Evolutionary conservation across 2,888 invertebrate genomes (phyloP).

Genomic region (Entomobrya proxima): DNA sequence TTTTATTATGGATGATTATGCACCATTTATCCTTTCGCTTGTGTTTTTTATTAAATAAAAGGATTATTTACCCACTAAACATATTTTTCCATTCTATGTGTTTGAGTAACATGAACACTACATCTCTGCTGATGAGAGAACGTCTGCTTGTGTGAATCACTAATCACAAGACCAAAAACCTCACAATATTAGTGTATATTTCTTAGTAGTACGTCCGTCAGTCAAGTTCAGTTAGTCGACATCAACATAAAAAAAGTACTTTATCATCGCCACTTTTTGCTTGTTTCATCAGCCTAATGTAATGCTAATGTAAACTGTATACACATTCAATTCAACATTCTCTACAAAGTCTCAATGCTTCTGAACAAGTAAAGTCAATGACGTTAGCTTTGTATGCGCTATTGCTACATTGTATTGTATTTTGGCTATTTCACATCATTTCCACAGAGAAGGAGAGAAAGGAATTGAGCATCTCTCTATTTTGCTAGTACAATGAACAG

Average conservation of each 20-base stretch:
- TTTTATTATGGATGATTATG: neutral
- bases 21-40: neutral
- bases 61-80: slow-evolving; percentile 22
- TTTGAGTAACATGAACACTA: neutral
- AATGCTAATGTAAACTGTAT: neutral
- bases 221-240: neutral
- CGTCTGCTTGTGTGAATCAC: slow-evolving; percentile 1
- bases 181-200: neutral
- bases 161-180: slow-evolving; percentile 50
- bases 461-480: no score
- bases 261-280: no score
- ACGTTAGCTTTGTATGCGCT: slow-evolving; percentile 20
- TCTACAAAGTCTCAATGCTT: neutral
- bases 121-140: neutral
- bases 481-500: no score
- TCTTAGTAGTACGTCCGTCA: neutral
- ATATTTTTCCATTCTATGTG: neutral
- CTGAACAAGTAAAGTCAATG: slow-evolving; percentile 24
- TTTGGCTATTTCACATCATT: no score
- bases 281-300: no score
- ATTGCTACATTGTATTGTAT: no score
- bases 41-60: slow-evolving; percentile 44
- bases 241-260: no score
- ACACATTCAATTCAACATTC: slow-evolving; percentile 6
- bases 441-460: no score